These are phyloP conservation scores for Sepioteuthis lessoniana DNA, from an alignment of 2,888 invertebrate genomes.

Conservation along the genomic window DNA sequence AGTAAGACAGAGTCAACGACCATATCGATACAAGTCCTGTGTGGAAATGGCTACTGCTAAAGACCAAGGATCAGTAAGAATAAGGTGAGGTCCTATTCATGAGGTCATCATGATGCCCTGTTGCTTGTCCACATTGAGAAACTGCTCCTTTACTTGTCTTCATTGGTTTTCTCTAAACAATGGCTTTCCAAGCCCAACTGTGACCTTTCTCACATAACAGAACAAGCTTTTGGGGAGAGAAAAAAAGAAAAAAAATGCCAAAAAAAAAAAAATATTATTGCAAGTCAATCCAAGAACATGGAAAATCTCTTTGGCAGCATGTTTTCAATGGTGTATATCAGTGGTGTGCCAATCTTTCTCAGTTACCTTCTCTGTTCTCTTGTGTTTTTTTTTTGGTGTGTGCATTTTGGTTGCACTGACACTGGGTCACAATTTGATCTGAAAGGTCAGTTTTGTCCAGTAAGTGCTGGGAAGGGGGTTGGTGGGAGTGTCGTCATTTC, in stretches of 20 bases:
- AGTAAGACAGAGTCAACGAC: conserved; percentile 16
- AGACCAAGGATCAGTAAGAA: conserved; percentile 33
- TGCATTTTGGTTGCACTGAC: not conserved
- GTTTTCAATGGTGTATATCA: not conserved
- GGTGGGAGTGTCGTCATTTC: conserved; percentile 18
- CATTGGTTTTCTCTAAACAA: not conserved
- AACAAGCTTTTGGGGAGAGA: conserved; percentile 33
- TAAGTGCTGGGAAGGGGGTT: not conserved
- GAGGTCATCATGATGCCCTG: conserved; percentile 2
- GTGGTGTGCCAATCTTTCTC: not conserved
- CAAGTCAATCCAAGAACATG: not conserved
- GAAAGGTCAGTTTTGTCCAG: conserved; percentile 33
- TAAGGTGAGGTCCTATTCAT: conserved; percentile 33
- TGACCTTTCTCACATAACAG: conserved; percentile 14
- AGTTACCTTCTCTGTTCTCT: not conserved
- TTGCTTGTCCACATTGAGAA: conserved; percentile 33
- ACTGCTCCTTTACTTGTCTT: conserved; percentile 33
- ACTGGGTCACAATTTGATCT: conserved; percentile 25
- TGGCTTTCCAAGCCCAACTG: not conserved
- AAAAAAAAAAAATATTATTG: not conserved
- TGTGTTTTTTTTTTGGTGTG: not conserved
- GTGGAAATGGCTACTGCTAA: not conserved
- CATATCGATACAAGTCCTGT: conserved; percentile 33
- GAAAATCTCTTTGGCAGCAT: conserved; percentile 11
- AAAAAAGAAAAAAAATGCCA: not conserved